phyloP scores from a whole-genome alignment of 2,113 vertebrate species.

The Macrotus californicus region DNA sequence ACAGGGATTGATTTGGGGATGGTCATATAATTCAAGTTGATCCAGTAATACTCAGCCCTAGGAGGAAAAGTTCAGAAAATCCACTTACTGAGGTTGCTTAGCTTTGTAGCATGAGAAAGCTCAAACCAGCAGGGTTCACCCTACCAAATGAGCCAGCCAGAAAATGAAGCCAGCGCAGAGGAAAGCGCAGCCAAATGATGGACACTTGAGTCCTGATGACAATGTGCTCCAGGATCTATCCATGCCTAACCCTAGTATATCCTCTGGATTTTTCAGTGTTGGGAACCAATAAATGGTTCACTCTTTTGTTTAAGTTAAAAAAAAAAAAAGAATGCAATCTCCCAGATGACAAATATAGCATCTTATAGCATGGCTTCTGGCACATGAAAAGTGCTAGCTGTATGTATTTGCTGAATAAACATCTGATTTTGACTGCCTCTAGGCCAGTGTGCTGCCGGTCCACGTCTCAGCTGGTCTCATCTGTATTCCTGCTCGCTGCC shows the following conservation, averaged over 20 bases:
- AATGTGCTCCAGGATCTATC: slow-evolving; percentile 64
- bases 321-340: not conserved
- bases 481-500: not conserved
- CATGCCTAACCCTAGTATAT: slow-evolving; percentile 70
- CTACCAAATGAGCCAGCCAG: slow-evolving; percentile 31
- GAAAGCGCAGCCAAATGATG: slow-evolving; percentile 60
- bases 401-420: not conserved
- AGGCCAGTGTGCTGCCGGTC: not conserved
- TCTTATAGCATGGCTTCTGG: not conserved
- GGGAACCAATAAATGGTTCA: slow-evolving; percentile 74
- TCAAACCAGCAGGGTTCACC: slow-evolving; percentile 38
- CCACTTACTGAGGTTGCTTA: slow-evolving; percentile 34
- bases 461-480: not conserved
- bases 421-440: not conserved
- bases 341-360: not conserved
- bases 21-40: slow-evolving; percentile 18
- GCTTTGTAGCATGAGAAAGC: slow-evolving; percentile 32
- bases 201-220: slow-evolving; percentile 63
- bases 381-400: not conserved
- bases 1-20: slow-evolving; percentile 25
- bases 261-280: slow-evolving; percentile 66
- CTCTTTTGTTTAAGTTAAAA: slow-evolving; percentile 61
- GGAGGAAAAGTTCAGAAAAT: not conserved
- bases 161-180: slow-evolving; percentile 53
- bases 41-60: slow-evolving; percentile 15